Conservation (phyloP, 2,888 invertebrate genomes). For the Seira musarum region DNA sequence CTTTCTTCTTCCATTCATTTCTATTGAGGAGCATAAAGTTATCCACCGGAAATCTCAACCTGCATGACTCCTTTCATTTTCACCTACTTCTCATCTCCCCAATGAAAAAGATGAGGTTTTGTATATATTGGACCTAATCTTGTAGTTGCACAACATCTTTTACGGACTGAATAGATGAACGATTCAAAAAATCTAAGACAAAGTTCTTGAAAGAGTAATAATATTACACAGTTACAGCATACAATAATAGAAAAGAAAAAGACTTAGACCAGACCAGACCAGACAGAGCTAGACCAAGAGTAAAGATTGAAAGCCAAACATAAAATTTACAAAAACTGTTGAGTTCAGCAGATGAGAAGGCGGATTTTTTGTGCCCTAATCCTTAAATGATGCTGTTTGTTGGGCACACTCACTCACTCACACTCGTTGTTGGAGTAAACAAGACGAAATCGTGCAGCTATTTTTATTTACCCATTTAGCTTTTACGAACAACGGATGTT, state of each 20-base stretch:
- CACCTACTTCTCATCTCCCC: constrained; percentile 54
- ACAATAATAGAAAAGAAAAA: no score
- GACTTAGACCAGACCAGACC: neutral
- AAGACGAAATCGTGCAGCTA: neutral
- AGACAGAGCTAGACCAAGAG: neutral
- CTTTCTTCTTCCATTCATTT: constrained; percentile 39
- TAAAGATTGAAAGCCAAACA: no score
- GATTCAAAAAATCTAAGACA: no score
- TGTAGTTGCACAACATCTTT: no score
- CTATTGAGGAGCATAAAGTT: constrained; percentile 28
- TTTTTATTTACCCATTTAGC: neutral
- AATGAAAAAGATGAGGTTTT: neutral
- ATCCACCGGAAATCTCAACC: constrained; percentile 55
- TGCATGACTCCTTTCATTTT: constrained; percentile 57
- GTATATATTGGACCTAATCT: no score
- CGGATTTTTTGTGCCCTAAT: neutral
- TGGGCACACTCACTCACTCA: no score
- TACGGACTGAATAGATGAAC: no score
- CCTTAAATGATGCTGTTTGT: neutral
- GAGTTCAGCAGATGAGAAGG: neutral
- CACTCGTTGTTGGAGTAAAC: constrained; percentile 37
- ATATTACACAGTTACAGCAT: no score
- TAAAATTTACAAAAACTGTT: no score
- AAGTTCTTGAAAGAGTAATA: no score
- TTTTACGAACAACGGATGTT: neutral